Percentiles rank a stretch among this genome's conserved stretches.
Evolutionary conservation across 2,888 invertebrate genomes (phyloP).

Genomic region (Coleophora deauratella): DNA sequence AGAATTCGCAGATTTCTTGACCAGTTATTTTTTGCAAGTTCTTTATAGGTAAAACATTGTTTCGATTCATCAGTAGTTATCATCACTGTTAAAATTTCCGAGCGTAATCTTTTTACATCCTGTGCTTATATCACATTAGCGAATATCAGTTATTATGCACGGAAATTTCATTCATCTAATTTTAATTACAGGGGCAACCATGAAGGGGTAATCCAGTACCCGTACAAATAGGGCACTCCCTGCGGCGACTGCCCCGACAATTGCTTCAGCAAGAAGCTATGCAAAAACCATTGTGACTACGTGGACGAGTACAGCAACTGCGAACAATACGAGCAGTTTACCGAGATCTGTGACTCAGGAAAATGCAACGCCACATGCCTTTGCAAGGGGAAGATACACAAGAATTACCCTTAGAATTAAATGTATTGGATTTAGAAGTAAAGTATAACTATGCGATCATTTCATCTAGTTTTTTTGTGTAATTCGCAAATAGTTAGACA

Average conservation of each 20-base stretch:
- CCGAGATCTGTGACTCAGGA: conserved; percentile 55
- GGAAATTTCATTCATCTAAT: too few species aligned
- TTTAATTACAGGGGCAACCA: conserved; percentile 83
- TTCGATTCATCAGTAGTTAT: too few species aligned
- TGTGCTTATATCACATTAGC: too few species aligned
- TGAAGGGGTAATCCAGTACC: conserved; percentile 74
- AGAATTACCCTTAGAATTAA: conserved; percentile 31
- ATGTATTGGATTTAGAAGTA: neutral
- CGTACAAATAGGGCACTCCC: conserved; percentile 78
- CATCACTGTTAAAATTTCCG: too few species aligned
- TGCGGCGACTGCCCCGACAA: conserved; percentile 78
- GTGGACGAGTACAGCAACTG: conserved; percentile 85
- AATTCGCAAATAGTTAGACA: too few species aligned
- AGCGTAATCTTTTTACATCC: too few species aligned
- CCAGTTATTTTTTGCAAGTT: too few species aligned
- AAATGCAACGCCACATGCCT: conserved; percentile 83
- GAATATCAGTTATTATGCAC: too few species aligned
- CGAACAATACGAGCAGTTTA: conserved; percentile 67
- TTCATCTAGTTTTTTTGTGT: too few species aligned
- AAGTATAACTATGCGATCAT: too few species aligned
- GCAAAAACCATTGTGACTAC: conserved; percentile 80
- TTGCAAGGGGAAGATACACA: conserved; percentile 73
- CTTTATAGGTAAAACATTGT: too few species aligned
- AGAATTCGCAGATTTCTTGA: too few species aligned
- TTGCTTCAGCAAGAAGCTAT: conserved; percentile 79